Conservation (phyloP, 1,140 invertebrate genomes). For the Coptotermes formosanus region DNA sequence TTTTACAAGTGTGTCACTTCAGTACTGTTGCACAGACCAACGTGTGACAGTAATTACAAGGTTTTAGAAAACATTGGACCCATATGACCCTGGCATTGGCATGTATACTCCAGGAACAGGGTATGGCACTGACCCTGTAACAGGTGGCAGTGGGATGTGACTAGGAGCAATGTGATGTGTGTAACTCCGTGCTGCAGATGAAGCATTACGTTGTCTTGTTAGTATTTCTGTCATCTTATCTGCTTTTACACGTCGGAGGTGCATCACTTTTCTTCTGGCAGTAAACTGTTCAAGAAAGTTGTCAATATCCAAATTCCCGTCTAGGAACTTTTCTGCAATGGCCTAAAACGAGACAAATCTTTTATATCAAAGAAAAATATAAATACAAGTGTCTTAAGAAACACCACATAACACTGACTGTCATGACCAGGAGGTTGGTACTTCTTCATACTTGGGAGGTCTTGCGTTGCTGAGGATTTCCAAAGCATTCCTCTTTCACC, state of each 20-base stretch:
- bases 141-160: neutral
- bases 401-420: no score
- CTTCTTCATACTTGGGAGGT: no score
- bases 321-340: constrained; percentile 72
- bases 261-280: constrained; percentile 69
- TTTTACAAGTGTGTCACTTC: neutral
- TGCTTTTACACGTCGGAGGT: constrained; percentile 77
- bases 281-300: constrained; percentile 78
- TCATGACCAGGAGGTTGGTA: no score
- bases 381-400: neutral
- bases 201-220: neutral
- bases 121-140: constrained; percentile 15
- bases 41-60: neutral
- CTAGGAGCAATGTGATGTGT: neutral
- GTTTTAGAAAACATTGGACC: constrained; percentile 35
- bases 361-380: constrained; percentile 17
- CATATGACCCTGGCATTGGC: constrained; percentile 58
- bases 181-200: neutral
- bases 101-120: constrained; percentile 47
- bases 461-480: no score
- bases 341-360: constrained; percentile 43
- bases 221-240: constrained; percentile 66
- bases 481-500: no score
- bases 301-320: constrained; percentile 70
- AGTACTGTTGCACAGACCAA: neutral